These are phyloP conservation scores for Venustoraphidia nigricollis DNA, from an alignment of 2,888 invertebrate species.

Conservation along the genomic window DNA sequence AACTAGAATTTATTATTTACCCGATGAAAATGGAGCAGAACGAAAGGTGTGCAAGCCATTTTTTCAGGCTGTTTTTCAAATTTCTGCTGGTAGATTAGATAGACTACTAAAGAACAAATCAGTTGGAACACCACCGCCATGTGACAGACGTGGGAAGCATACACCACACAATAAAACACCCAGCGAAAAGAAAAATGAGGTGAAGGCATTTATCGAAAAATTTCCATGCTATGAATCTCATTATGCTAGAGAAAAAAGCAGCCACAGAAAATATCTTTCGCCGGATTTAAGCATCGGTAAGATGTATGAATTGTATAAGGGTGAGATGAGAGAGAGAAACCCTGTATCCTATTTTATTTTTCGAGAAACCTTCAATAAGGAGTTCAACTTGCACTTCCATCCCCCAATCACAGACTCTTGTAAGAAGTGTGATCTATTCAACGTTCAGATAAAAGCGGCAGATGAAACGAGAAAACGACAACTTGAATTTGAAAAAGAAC, in stretches of 20 bases:
- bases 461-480: slow-evolving; percentile 5
- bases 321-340: slow-evolving; percentile 2
- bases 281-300: slow-evolving; percentile 12
- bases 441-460: slow-evolving; percentile 10
- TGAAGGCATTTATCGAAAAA: slow-evolving; percentile 7
- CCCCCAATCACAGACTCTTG: slow-evolving; percentile 11
- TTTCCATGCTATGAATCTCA: slow-evolving; percentile 12
- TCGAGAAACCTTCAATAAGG: slow-evolving; percentile 8
- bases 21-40: slow-evolving; percentile 7
- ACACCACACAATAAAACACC: slow-evolving; percentile 11
- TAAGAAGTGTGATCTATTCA: slow-evolving; percentile 12
- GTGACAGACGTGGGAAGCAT: slow-evolving; percentile 11
- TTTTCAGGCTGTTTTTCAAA: slow-evolving; percentile 10
- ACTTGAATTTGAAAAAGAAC: slow-evolving; percentile 8
- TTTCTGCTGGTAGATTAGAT: slow-evolving; percentile 10
- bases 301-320: slow-evolving; percentile 12
- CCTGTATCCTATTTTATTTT: slow-evolving; percentile 11
- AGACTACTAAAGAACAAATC: slow-evolving; percentile 9
- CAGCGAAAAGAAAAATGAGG: slow-evolving; percentile 7
- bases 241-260: slow-evolving; percentile 11
- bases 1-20: slow-evolving; percentile 10
- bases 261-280: slow-evolving; percentile 11
- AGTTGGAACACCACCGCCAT: slow-evolving; percentile 8
- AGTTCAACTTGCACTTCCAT: slow-evolving; percentile 12
- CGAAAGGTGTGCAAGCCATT: slow-evolving; percentile 10